A percentile compares a stretch with the other conserved stretches of the same genome.
These are phyloP conservation scores for Drosophila pectinifera DNA, from an alignment of 1,140 invertebrate genomes.

Conservation along the genomic window DNA sequence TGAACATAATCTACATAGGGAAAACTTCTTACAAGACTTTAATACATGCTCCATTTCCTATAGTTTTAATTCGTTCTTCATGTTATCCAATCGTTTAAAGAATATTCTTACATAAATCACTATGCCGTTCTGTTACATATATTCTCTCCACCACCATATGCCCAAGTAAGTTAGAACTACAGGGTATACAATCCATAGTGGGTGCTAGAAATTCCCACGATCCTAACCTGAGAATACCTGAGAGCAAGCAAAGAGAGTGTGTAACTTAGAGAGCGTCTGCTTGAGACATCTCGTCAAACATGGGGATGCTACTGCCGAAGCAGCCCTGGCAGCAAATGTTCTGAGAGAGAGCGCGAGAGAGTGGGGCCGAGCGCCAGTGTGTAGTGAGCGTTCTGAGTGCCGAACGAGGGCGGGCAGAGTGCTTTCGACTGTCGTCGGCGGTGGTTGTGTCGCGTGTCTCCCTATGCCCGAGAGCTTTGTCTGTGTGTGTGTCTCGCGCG, in stretches of 20 bases:
- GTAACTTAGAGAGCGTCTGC: slow-evolving; percentile 20
- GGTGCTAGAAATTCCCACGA: slow-evolving; percentile 51
- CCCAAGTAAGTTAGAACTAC: neutral
- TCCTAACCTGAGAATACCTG: slow-evolving; percentile 36
- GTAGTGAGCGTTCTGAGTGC: slow-evolving; percentile 47
- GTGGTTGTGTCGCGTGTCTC: slow-evolving; percentile 62
- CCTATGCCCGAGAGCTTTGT: slow-evolving; percentile 45
- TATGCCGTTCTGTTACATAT: neutral
- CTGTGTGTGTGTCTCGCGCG: slow-evolving; percentile 53
- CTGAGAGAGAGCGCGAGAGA: slow-evolving; percentile 23
- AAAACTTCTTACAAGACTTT: too few species aligned
- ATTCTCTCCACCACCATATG: neutral
- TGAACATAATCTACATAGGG: too few species aligned
- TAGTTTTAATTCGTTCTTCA: too few species aligned
- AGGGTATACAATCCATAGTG: slow-evolving; percentile 13
- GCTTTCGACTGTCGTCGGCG: slow-evolving; percentile 76
- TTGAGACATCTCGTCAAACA: slow-evolving; percentile 7
- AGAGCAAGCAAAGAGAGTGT: slow-evolving; percentile 16
- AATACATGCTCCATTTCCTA: too few species aligned
- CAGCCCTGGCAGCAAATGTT: slow-evolving; percentile 44
- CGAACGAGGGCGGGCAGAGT: slow-evolving; percentile 49
- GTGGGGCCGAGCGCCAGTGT: slow-evolving; percentile 7
- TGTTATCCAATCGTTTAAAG: too few species aligned
- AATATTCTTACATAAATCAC: too few species aligned
- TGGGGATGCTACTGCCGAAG: slow-evolving; percentile 20